Conservation (phyloP, 2,797 vertebrate species). For the Tamandua tetradactyla region DNA sequence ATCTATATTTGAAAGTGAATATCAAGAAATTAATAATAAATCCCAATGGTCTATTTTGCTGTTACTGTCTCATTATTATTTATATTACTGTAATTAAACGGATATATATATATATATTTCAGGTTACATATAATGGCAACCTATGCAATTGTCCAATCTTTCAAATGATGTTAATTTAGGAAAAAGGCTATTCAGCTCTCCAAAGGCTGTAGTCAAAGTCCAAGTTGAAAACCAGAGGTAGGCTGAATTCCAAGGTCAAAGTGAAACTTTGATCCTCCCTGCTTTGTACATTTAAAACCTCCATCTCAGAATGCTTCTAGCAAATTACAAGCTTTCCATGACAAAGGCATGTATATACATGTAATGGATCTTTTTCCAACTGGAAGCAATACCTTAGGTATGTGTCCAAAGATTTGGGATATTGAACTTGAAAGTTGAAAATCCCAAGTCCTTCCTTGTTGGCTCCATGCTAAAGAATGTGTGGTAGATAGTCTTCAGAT, state of each 20-base stretch:
- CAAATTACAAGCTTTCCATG: conserved; percentile 10
- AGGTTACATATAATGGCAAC: background rate
- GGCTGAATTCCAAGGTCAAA: conserved; percentile 38
- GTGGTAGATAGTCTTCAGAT: background rate
- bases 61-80: background rate
- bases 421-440: conserved; percentile 33
- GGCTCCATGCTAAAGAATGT: background rate
- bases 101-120: background rate
- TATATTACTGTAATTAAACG: background rate
- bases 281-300: conserved; percentile 49
- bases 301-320: conserved; percentile 21
- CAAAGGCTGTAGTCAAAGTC: background rate
- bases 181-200: background rate
- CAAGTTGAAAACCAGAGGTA: conserved; percentile 39
- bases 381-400: background rate
- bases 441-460: background rate
- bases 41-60: background rate
- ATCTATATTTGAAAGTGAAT: conserved; percentile 32
- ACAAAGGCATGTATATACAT: background rate
- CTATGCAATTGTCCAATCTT: conserved; percentile 16
- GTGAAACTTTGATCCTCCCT: background rate
- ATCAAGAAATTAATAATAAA: conserved; percentile 48
- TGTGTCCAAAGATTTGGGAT: conserved; percentile 41
- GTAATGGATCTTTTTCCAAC: background rate
- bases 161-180: conserved; percentile 35